Evolutionary conservation across 2,888 invertebrate species (phyloP), one percentile per base, ranked within the genome.

Genomic region (Scaptomyza polygonia): DNA sequence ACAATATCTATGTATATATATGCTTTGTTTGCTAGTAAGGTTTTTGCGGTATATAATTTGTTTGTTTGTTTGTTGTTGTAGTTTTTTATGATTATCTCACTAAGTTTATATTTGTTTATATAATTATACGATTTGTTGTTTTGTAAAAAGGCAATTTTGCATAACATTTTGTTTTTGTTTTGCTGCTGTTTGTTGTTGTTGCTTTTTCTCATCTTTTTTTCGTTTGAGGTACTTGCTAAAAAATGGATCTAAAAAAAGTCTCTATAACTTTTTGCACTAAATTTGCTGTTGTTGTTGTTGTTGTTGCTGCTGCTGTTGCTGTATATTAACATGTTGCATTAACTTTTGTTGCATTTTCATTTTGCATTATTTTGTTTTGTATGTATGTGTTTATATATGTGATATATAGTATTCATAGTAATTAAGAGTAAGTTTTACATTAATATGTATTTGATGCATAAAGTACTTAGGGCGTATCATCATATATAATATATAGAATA

Each of bases 11-110:
- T 84, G 85, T 79, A 62, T 70, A 71, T 39, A 61, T 77, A 72
- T 84, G 85, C 82, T 81, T 82, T 67, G 85, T 77, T 85, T 82
- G 74, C 82, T 82, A 82, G 85, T 82, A 82, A 82, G 82, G 82
- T 82, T 82, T 70, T 82, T 85, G 82, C 82, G 82, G 82, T 82
- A 85, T 74, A 70, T 70, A 39, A 55, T 36, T 48, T 14, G n/a
- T 6, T 32, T 32, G 32, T 34, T 36, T 36, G 36, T 36, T 36
- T 5, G 36, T 36, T 36, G 29, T 40, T 55, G 21, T 43, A 34
- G 55, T 48, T 55, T 47, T 48, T 55, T 47, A 72, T 63, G 72
- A 48, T 69, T 73, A 69, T 69, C 73, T 59, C 69, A 57, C 74
- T 73, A 73, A 69, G 40, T 62, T 34, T 55, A 45, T 55, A 45